Evolutionary conservation across 2,888 invertebrate genomes (phyloP).

Genomic region (Xanthia togata): DNA sequence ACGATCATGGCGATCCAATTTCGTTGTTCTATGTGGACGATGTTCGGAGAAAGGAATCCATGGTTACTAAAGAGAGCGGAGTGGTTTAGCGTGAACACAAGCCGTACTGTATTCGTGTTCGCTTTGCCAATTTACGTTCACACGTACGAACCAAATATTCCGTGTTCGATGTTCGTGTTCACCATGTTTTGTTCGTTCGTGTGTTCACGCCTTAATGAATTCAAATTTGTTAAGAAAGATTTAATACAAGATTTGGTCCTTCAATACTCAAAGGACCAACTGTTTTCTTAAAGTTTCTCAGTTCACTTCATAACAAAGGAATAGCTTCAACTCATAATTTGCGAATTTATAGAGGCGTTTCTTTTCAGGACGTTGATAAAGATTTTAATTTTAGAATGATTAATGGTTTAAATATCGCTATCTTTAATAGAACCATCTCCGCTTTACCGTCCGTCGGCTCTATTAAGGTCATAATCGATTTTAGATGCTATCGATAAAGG

Average conservation of each 20-base stretch:
- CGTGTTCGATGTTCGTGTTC: too few species aligned
- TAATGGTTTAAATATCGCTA: conserved; percentile 47
- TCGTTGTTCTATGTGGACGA: too few species aligned
- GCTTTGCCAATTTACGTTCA: too few species aligned
- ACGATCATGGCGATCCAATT: too few species aligned
- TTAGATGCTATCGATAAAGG: conserved; percentile 52
- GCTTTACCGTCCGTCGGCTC: conserved; percentile 37
- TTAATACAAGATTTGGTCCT: neutral
- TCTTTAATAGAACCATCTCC: conserved; percentile 53
- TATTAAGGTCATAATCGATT: conserved; percentile 56
- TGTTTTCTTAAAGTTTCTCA: neutral
- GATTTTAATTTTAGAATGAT: conserved; percentile 44
- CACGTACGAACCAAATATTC: too few species aligned
- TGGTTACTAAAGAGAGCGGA: too few species aligned
- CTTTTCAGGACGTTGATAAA: conserved; percentile 38
- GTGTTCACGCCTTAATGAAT: neutral
- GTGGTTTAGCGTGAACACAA: too few species aligned
- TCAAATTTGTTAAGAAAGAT: neutral
- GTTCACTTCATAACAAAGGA: neutral
- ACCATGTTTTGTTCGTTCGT: too few species aligned
- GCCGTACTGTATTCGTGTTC: too few species aligned
- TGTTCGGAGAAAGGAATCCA: too few species aligned
- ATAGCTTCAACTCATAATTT: conserved; percentile 2
- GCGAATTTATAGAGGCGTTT: neutral
- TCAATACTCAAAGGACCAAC: neutral